phyloP scores from a whole-genome alignment of 2,888 invertebrate species.

The Protonemura montana region DNA sequence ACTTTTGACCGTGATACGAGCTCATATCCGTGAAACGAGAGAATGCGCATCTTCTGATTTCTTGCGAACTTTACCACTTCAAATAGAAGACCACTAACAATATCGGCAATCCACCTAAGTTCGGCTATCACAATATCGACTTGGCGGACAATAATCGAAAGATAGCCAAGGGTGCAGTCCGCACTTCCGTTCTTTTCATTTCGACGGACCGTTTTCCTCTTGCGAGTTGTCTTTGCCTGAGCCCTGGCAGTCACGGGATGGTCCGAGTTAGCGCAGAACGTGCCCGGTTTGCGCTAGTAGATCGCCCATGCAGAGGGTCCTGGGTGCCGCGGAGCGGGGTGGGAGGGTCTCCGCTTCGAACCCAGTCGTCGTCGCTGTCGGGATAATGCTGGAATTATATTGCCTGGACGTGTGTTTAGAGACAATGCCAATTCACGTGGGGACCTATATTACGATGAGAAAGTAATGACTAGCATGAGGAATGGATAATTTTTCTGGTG shows the following conservation, averaged over 20 bases:
- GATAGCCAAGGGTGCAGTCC: conserved; percentile 14
- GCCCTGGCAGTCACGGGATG: background rate
- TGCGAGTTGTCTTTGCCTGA: background rate
- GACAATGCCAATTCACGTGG: conserved; percentile 12
- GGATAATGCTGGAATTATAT: conserved; percentile 9
- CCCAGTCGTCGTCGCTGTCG: background rate
- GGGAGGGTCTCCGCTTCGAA: background rate
- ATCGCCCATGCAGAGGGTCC: background rate
- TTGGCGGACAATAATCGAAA: background rate
- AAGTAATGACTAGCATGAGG: background rate
- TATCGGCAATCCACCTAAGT: no score
- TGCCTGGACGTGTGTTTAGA: background rate
- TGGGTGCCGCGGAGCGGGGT: background rate
- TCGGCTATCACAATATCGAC: conserved; percentile 1
- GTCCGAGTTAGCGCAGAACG: background rate
- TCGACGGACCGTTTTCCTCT: background rate
- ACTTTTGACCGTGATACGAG: no score
- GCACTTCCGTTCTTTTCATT: background rate
- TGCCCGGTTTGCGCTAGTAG: background rate
- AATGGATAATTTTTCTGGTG: background rate
- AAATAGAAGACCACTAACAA: no score
- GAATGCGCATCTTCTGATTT: no score
- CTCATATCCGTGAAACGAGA: no score
- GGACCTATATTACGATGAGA: background rate
- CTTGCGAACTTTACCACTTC: no score